Evolutionary conservation across 2,888 invertebrate species (phyloP).

Genomic region (Melikaiella ostensackeni): DNA sequence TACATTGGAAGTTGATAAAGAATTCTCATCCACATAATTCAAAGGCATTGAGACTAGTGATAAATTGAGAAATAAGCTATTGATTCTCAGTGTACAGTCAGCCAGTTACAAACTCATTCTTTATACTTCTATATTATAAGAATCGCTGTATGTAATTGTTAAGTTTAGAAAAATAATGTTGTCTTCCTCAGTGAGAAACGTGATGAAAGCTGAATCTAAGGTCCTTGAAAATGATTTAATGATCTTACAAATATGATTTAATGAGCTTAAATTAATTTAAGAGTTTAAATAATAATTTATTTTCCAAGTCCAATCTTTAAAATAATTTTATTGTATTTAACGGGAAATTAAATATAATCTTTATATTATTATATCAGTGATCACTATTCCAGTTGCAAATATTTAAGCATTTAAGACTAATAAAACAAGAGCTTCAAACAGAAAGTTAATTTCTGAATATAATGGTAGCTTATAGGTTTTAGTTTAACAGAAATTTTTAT

Average conservation of each 20-base stretch:
- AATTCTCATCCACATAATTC: neutral
- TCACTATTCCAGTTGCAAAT: neutral
- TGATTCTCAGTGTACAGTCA: neutral
- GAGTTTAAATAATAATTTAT: neutral
- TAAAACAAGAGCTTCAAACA: neutral
- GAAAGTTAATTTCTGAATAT: neutral
- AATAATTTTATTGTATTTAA: neutral
- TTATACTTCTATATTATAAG: slow-evolving; percentile 22
- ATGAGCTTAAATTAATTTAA: neutral
- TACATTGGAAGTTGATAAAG: neutral
- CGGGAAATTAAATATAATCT: neutral
- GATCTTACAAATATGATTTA: neutral
- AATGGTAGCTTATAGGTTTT: neutral
- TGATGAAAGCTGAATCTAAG: neutral
- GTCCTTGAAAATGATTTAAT: slow-evolving; percentile 1
- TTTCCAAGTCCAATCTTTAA: neutral
- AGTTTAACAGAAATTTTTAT: slow-evolving; percentile 22
- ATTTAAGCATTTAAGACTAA: neutral
- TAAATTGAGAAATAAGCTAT: neutral
- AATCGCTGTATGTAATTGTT: slow-evolving; percentile 15
- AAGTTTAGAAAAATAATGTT: slow-evolving; percentile 3
- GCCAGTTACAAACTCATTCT: neutral
- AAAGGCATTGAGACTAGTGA: neutral
- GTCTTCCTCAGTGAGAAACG: slow-evolving; percentile 14
- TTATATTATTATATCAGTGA: neutral